phyloP scores from a whole-genome alignment of 2,113 vertebrate genomes.

The Pachypanchax playfairii region DNA sequence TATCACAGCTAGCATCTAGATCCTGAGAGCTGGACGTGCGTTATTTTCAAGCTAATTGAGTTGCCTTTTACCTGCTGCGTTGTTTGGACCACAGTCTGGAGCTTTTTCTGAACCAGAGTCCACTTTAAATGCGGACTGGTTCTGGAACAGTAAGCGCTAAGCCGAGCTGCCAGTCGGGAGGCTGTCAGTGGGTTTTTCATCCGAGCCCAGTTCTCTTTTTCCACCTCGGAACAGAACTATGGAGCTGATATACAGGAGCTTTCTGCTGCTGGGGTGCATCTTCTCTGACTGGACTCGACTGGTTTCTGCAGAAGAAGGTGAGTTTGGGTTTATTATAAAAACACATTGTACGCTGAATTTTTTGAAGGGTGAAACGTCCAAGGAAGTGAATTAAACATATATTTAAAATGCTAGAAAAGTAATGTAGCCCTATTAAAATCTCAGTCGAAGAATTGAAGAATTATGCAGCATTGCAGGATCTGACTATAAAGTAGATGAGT shows the following conservation, averaged over 20 bases:
- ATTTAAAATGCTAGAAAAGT: not conserved
- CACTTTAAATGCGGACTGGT: conserved; percentile 70
- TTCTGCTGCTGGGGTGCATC: conserved; percentile 67
- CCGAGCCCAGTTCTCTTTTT: conserved; percentile 7
- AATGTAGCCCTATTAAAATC: too few species aligned
- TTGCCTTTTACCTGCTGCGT: conserved; percentile 15
- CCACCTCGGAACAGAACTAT: conserved; percentile 45
- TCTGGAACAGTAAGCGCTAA: conserved; percentile 58
- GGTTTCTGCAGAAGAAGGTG: conserved; percentile 79
- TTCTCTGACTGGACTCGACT: conserved; percentile 52
- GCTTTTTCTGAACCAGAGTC: conserved; percentile 46
- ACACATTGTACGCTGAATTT: too few species aligned
- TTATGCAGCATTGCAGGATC: not conserved
- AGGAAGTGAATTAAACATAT: too few species aligned
- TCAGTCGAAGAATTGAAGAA: too few species aligned
- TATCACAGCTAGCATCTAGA: not conserved
- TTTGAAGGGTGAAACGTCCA: too few species aligned
- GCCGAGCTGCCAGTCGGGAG: conserved; percentile 65
- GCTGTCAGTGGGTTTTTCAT: conserved; percentile 26
- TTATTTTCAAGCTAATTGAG: not conserved
- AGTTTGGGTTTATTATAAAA: conserved; percentile 25
- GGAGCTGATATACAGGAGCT: conserved; percentile 67
- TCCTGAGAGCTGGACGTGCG: not conserved
- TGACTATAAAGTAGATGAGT: not conserved
- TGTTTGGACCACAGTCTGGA: conserved; percentile 32